Evolutionary conservation across 2,113 vertebrate species (phyloP).

Genomic region (Heterocephalus glaber): DNA sequence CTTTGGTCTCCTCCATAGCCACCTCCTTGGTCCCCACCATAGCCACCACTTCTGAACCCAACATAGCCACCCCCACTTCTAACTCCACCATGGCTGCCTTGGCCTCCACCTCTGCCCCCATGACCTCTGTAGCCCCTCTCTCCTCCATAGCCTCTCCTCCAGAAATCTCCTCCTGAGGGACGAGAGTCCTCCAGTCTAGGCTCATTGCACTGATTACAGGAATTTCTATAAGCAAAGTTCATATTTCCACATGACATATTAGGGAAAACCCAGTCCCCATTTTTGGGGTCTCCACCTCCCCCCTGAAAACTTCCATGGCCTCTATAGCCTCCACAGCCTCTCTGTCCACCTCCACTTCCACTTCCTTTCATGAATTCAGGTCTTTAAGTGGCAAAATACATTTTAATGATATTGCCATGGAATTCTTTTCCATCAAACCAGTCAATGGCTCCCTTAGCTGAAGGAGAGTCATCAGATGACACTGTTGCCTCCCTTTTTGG

Average conservation of each 20-base stretch:
- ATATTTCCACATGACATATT: constrained; percentile 97
- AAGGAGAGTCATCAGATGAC: constrained; percentile 98
- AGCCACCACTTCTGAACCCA: neutral
- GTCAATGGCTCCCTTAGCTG: constrained; percentile 97
- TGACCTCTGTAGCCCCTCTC: constrained; percentile 90
- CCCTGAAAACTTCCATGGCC: constrained; percentile 90
- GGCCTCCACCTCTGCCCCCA: constrained; percentile 84
- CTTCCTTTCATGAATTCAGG: constrained; percentile 97
- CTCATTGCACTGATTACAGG: constrained; percentile 97
- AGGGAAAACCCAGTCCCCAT: constrained; percentile 97
- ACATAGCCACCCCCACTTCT: constrained; percentile 48
- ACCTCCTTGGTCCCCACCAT: constrained; percentile 60
- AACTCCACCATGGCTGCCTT: constrained; percentile 53
- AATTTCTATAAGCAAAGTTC: constrained; percentile 96
- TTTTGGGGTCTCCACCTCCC: constrained; percentile 94
- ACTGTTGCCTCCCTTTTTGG: constrained; percentile 98
- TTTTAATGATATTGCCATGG: constrained; percentile 95
- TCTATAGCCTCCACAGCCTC: constrained; percentile 92
- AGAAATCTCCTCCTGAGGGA: constrained; percentile 91
- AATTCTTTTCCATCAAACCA: constrained; percentile 99
- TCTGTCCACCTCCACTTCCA: constrained; percentile 83
- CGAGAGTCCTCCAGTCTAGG: constrained; percentile 94
- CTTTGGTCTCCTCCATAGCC: constrained; percentile 81
- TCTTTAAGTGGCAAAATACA: constrained; percentile 96
- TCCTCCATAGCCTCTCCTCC: constrained; percentile 93